phyloP scores from a whole-genome alignment of 2,888 invertebrate genomes.

The Ernsta delagoae region DNA sequence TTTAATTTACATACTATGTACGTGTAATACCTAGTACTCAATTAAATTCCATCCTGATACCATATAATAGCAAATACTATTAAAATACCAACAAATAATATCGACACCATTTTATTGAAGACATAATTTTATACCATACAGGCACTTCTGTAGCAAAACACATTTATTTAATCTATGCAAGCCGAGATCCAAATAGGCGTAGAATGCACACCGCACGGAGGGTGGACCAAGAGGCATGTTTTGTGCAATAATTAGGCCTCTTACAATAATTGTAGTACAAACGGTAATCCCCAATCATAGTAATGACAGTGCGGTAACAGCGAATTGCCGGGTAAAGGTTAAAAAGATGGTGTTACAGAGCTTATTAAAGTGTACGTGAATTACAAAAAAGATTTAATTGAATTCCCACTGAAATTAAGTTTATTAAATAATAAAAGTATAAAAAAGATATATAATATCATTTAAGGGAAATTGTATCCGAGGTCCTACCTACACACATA shows the following conservation, averaged over 20 bases:
- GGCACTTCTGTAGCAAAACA: not conserved
- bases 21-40: too few species aligned
- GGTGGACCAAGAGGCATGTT: constrained; percentile 62
- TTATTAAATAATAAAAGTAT: too few species aligned
- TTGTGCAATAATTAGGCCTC: constrained; percentile 75
- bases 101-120: too few species aligned
- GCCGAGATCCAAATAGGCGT: constrained; percentile 58
- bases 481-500: too few species aligned
- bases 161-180: constrained; percentile 45
- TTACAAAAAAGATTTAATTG: not conserved
- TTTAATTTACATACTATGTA: too few species aligned
- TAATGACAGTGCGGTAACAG: constrained; percentile 55
- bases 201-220: constrained; percentile 57
- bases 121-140: not conserved
- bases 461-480: too few species aligned
- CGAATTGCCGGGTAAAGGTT: constrained; percentile 30
- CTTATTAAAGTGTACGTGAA: not conserved
- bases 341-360: constrained; percentile 8
- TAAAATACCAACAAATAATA: too few species aligned
- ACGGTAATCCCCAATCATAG: constrained; percentile 56
- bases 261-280: constrained; percentile 56
- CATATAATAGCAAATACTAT: too few species aligned
- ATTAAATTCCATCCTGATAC: too few species aligned
- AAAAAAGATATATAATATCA: too few species aligned
- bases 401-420: not conserved